Evolutionary conservation across 2,888 invertebrate genomes (phyloP).

Genomic region (Pasiphila rectangulata): DNA sequence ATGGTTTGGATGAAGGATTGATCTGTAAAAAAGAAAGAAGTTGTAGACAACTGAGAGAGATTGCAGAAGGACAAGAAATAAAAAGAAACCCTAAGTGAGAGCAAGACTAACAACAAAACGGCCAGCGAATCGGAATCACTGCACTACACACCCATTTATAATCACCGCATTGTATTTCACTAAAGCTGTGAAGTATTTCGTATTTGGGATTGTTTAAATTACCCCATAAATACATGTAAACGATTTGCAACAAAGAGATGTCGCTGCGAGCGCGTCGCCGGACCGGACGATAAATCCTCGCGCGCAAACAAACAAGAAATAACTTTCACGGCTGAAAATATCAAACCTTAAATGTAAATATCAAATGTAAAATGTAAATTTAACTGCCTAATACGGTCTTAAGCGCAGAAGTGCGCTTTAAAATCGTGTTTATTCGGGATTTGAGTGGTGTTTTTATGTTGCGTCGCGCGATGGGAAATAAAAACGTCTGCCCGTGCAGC

Average conservation of each 20-base stretch:
- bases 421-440: constrained; percentile 72
- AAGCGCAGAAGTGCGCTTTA: constrained; percentile 65
- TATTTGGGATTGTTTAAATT: constrained; percentile 65
- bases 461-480: constrained; percentile 67
- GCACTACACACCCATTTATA: constrained; percentile 38
- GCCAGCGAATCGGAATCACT: constrained; percentile 11
- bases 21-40: too few species aligned
- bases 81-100: too few species aligned
- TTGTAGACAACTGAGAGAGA: too few species aligned
- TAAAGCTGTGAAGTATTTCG: constrained; percentile 59
- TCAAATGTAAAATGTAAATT: constrained; percentile 79
- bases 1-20: too few species aligned
- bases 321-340: constrained; percentile 76
- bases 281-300: constrained; percentile 62
- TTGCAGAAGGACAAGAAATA: too few species aligned
- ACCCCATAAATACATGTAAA: constrained; percentile 71
- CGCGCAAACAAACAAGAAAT: constrained; percentile 60
- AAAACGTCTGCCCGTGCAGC: constrained; percentile 69
- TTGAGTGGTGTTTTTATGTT: constrained; percentile 76
- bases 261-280: constrained; percentile 50
- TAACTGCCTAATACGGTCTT: constrained; percentile 76
- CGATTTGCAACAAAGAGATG: constrained; percentile 65
- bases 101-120: neutral
- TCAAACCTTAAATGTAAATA: constrained; percentile 74
- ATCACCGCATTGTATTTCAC: constrained; percentile 55